Base-by-base conservation (phyloP, 1,140 invertebrate species). In the Musca vetustissima region DNA sequence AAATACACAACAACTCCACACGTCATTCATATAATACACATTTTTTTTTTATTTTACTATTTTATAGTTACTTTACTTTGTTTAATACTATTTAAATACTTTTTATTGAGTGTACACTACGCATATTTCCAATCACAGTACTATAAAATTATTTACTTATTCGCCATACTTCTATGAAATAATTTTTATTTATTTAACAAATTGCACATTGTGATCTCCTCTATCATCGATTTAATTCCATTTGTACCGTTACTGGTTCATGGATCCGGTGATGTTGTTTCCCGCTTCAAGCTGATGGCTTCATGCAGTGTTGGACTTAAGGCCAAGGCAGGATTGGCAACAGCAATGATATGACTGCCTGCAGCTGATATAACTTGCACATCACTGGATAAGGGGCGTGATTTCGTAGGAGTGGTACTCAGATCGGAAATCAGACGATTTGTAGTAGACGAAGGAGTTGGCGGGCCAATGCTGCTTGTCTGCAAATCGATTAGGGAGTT, bases 331-430 rank as follows among this genome's bases (percentile, higher is more conserved):
- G 93, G 93, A 86, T 94, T 94, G 9, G 92, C 91, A 1, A 94
- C 92, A 0, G 93, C 93, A 75, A 94, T 94, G 73, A 94, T 94
- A 81, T 93, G 92, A 76, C 92, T 91, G 1, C 92, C 92, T 22
- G 91, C 89, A 0, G 92, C 91, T 0, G 93, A 90, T 72, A 94
- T 92, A 65, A 94, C 90, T 86, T 93, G 83, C 14, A 89, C 88
- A 75, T 87, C 87, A 78, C 87, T 84, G 4, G 57, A 43, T 66
- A 86, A 47, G 4, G 71, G 53, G 21, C 70, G 59, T 1, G 28
- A 53, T 15, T 50, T 69, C 0, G 49, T 15, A 4, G 49, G 48
- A 6, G 57, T 43, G 1, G 36, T 36, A 64, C 49, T 22, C 14
- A 14, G 19, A n/a, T 69, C 21, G 8, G 61, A n/a, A 15, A 69